Conservation (phyloP, 2,888 invertebrate genomes). For the Pimpla rufipes region DNA sequence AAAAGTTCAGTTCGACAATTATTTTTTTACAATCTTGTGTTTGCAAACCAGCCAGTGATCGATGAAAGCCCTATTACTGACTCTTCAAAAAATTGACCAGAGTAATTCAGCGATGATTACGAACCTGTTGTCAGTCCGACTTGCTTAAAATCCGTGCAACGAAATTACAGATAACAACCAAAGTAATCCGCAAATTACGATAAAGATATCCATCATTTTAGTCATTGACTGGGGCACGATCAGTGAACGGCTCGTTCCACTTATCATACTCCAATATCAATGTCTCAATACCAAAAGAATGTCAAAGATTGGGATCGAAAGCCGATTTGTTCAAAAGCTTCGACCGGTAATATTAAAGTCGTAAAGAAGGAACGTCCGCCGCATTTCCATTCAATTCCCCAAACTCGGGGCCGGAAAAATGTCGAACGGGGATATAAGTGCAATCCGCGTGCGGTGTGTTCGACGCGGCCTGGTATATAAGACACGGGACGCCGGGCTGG, state of each 20-base stretch:
- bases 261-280: too few relatives aligned
- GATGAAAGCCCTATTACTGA: not conserved
- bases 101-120: too few relatives aligned
- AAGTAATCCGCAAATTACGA: too few relatives aligned
- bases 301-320: not conserved
- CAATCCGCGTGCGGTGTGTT: not conserved
- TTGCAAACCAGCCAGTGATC: not conserved
- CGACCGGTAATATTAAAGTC: slow-evolving; percentile 8
- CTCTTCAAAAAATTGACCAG: too few relatives aligned
- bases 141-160: too few relatives aligned
- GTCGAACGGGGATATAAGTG: slow-evolving; percentile 12
- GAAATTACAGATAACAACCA: too few relatives aligned
- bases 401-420: not conserved
- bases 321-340: not conserved
- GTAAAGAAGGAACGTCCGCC: not conserved
- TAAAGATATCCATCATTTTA: too few relatives aligned
- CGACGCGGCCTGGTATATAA: slow-evolving; percentile 32
- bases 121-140: too few relatives aligned
- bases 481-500: slow-evolving; percentile 38
- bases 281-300: not conserved
- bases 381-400: slow-evolving; percentile 9
- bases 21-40: too few relatives aligned
- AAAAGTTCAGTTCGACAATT: not conserved
- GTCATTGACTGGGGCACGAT: too few relatives aligned
- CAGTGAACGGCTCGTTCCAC: too few relatives aligned